phyloP scores from a whole-genome alignment of 2,888 invertebrate genomes.

The Pachymerium ferrugineum region DNA sequence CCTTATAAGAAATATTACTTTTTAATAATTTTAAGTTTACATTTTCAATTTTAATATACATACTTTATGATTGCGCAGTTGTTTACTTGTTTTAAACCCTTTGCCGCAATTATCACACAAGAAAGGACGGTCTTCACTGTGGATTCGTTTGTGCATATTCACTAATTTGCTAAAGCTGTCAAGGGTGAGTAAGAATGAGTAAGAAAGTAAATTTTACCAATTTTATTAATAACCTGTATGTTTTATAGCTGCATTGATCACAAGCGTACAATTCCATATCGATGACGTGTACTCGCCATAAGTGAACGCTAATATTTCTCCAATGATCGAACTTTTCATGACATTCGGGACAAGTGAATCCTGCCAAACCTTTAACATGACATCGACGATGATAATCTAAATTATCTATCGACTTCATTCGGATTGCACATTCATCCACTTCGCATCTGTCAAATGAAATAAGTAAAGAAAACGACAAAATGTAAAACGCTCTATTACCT shows the following conservation, averaged over 20 bases:
- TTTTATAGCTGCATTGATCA: slow-evolving; percentile 67
- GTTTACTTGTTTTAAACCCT: slow-evolving; percentile 71
- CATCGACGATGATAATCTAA: slow-evolving; percentile 61
- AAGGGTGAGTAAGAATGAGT: not conserved
- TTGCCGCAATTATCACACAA: slow-evolving; percentile 58
- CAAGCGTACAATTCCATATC: slow-evolving; percentile 76
- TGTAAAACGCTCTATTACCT: not conserved
- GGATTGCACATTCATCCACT: slow-evolving; percentile 55
- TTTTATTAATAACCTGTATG: slow-evolving; percentile 42
- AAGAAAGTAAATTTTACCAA: not conserved
- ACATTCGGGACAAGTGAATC: slow-evolving; percentile 64
- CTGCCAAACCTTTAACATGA: slow-evolving; percentile 48
- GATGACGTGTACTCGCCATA: slow-evolving; percentile 69
- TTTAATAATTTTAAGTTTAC: not conserved
- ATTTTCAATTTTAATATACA: slow-evolving; percentile 41
- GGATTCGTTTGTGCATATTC: slow-evolving; percentile 69
- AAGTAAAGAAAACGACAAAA: not conserved
- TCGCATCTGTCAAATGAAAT: slow-evolving; percentile 49
- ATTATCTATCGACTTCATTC: slow-evolving; percentile 56
- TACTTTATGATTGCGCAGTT: slow-evolving; percentile 68
- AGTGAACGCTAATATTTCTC: slow-evolving; percentile 66
- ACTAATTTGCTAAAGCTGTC: slow-evolving; percentile 61
- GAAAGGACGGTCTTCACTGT: slow-evolving; percentile 49
- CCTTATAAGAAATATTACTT: slow-evolving; percentile 33
- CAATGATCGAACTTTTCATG: slow-evolving; percentile 55